Base-by-base conservation (phyloP, 2,797 vertebrate genomes). In the Odontamblyopus lacepedii region DNA sequence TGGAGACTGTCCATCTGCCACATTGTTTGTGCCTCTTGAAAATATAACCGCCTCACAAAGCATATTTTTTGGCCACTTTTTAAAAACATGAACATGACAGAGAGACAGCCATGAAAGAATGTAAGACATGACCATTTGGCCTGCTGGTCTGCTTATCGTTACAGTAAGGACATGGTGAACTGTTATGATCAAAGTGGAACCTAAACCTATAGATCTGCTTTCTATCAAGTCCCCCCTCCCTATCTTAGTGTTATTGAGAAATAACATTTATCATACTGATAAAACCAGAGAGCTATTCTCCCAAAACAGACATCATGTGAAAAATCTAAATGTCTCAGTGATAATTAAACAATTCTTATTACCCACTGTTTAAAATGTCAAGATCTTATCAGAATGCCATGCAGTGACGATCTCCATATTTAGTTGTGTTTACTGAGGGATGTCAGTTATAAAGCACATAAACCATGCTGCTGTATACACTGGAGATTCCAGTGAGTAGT, bases 161-260 rank as follows among this genome's bases (percentile, higher is more conserved):
- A 26, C 30, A 73, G 77, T 73, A 76, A 73, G 74, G 75, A 81
- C 69, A 67, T 4, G 70, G 78, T 78, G 77, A 78, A 51, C 84
- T 71, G 73, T 75, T 85, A 76, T 84, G 78, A 69, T 88, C 85
- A 86, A 84, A 89, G 76, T 73, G 75, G 62, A 85, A 81, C 82
- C 81, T 71, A 71, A 63, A 35, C 74, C 77, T 80, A 85, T 63
- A 81, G 81, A 68, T 84, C 91, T 93, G 91, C 69, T 91, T 90
- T 87, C 50, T 71, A 11, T 91, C 91, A 86, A 72, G 71, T 61
- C 7, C 12, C 16, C 51, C 11, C 18, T 13, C 50, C 27, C 61
- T 35, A 63, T 60, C 73, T 26, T 60, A 35, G 73, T 19, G 59
- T 72, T 71, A 56, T 50, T 67, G 57, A 67, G 18, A 72, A 82